These are phyloP conservation scores for Drosophila silvestris DNA, from an alignment of 2,888 invertebrate species.

Conservation along the genomic window DNA sequence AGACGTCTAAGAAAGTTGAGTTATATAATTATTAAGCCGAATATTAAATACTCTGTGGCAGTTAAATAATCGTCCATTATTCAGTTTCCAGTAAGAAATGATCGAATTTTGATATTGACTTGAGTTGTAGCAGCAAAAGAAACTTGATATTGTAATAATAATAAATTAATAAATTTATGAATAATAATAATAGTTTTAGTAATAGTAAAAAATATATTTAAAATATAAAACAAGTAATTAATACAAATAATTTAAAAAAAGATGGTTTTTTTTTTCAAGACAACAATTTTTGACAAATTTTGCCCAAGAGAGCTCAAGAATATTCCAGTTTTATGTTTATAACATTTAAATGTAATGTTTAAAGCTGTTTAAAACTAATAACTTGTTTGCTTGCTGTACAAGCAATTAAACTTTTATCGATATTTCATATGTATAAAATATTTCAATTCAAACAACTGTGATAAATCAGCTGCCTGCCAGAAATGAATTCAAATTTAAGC, in stretches of 20 bases:
- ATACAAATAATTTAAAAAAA: too few relatives aligned
- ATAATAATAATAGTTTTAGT: not conserved
- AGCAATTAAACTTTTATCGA: not conserved
- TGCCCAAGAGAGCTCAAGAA: not conserved
- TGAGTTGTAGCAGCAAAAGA: not conserved
- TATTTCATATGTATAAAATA: not conserved
- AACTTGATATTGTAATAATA: not conserved
- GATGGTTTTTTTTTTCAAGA: not conserved
- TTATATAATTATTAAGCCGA: not conserved
- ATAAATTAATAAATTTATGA: not conserved
- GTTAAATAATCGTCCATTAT: not conserved
- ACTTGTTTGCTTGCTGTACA: not conserved
- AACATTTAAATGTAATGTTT: not conserved
- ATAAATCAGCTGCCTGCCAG: not conserved
- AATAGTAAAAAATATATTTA: not conserved
- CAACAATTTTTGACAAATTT: not conserved
- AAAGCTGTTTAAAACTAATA: not conserved
- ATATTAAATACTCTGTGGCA: constrained; percentile 15
- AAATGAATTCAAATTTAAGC: not conserved
- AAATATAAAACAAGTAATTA: not conserved
- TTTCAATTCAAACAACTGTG: not conserved
- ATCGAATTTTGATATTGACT: not conserved
- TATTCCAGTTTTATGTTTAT: not conserved
- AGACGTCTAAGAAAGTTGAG: constrained; percentile 2
- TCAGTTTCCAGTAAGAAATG: not conserved